These are phyloP conservation scores for Pogonomyrmex barbatus DNA, from an alignment of 1,140 invertebrate genomes.

Conservation along the genomic window DNA sequence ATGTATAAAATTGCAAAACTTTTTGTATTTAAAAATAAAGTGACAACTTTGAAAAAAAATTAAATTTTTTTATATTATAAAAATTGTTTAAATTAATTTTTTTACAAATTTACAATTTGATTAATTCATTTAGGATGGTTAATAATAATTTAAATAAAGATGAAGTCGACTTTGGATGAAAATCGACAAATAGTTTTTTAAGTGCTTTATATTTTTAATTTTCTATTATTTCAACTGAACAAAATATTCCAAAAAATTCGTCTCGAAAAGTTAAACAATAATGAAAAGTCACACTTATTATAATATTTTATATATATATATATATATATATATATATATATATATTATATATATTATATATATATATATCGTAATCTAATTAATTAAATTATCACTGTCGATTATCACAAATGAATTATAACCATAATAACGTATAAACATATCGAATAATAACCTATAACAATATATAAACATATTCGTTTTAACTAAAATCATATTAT, in stretches of 20 bases:
- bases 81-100: no score
- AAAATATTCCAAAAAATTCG: background rate
- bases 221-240: background rate
- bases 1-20: no score
- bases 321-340: background rate
- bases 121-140: no score
- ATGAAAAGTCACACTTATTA: background rate
- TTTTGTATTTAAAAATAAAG: no score
- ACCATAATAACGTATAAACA: background rate
- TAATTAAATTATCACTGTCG: background rate
- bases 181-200: no score
- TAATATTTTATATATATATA: background rate
- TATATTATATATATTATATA: no score
- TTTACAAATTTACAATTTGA: no score
- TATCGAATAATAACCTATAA: background rate
- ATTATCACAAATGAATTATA: background rate
- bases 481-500: background rate
- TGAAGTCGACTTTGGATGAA: no score
- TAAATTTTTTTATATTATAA: no score
- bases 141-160: no score
- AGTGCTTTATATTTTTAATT: background rate
- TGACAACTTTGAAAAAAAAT: no score
- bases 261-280: constrained; percentile 2
- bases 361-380: background rate
- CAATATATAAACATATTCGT: background rate